Evolutionary conservation across 2,797 vertebrate genomes (phyloP).

Genomic region (Tokudaia muenninki): DNA sequence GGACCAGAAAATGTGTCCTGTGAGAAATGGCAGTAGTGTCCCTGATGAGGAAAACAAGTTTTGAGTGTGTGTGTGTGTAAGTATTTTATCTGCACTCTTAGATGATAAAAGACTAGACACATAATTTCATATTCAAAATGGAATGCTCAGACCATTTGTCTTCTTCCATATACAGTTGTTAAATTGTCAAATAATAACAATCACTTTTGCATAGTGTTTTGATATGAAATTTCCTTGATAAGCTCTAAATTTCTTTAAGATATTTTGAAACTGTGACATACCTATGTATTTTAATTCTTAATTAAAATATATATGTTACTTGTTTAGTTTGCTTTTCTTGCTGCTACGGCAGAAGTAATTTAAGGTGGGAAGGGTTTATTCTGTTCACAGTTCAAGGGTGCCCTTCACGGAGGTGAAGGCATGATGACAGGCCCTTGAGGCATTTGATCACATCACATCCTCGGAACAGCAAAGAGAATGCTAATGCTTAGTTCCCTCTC

Average conservation of each 20-base stretch:
- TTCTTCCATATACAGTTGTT: background rate
- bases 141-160: slow-evolving; percentile 23
- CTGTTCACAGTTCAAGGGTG: background rate
- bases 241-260: slow-evolving; percentile 17
- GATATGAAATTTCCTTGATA: background rate
- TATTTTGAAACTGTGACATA: background rate
- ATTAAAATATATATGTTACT: background rate
- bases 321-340: background rate
- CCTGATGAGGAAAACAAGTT: background rate
- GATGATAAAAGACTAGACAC: background rate
- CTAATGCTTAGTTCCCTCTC: background rate
- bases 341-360: background rate
- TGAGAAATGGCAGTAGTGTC: background rate
- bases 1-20: background rate
- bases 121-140: slow-evolving; percentile 42
- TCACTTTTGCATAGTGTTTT: slow-evolving; percentile 7
- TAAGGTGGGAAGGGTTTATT: background rate
- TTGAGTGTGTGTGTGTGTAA: background rate
- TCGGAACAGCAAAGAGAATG: background rate
- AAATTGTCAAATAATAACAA: background rate
- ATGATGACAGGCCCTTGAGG: background rate
- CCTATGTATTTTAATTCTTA: slow-evolving; percentile 21
- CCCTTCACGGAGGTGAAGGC: background rate
- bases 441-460: background rate
- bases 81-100: slow-evolving; percentile 30